A percentile compares a stretch with the other conserved stretches of the same genome.
These are phyloP conservation scores for Leptosomus discolor DNA, from an alignment of 2,113 vertebrate genomes.

Conservation along the genomic window DNA sequence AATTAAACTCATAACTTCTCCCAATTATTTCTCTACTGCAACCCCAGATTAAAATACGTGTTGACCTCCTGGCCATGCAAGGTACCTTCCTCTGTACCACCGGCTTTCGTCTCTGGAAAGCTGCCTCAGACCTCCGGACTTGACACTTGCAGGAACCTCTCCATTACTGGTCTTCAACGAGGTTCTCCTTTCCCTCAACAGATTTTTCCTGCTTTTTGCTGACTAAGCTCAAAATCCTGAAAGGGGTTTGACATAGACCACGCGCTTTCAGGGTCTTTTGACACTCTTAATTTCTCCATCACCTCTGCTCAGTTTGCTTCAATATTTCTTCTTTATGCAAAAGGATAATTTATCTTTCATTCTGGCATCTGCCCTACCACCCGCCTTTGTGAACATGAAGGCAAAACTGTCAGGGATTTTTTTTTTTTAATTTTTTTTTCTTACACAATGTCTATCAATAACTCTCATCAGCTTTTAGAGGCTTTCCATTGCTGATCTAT, in stretches of 20 bases:
- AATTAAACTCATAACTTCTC: slow-evolving; percentile 42
- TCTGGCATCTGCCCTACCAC: slow-evolving; percentile 5
- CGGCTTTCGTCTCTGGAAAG: not conserved
- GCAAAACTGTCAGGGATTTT: not conserved
- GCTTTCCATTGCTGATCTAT: slow-evolving; percentile 27
- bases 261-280: slow-evolving; percentile 6
- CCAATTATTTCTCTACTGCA: not conserved
- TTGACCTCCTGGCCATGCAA: not conserved
- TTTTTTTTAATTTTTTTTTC: not conserved
- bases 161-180: not conserved
- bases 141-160: not conserved
- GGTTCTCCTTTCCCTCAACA: not conserved
- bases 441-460: slow-evolving; percentile 29
- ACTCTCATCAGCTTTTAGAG: slow-evolving; percentile 36
- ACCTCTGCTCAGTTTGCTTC: slow-evolving; percentile 32
- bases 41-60: not conserved
- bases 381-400: not conserved
- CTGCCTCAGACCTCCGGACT: not conserved
- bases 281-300: slow-evolving; percentile 16
- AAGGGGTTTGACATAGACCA: not conserved
- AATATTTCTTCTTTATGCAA: slow-evolving; percentile 55
- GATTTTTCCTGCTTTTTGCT: not conserved
- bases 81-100: not conserved
- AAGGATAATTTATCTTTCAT: slow-evolving; percentile 28
- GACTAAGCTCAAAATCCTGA: not conserved